Base-by-base conservation (phyloP, 2,113 vertebrate species). In the Campylorhamphus procurvoides region DNA sequence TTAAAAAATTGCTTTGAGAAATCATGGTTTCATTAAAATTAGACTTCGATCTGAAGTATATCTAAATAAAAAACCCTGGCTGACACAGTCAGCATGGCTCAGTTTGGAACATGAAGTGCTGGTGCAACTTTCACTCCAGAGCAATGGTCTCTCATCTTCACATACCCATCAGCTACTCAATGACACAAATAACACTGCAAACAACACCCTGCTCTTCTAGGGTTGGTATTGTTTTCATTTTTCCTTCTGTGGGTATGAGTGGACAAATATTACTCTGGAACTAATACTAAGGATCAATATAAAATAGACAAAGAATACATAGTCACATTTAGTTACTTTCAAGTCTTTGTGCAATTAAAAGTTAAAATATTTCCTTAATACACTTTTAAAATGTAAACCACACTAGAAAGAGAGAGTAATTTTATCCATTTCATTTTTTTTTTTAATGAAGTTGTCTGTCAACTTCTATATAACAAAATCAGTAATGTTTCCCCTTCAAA, bases 71-170 rank as follows among this genome's bases (percentile, higher is more conserved):
- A 94, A 92, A 68, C 22, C 77, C 7, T 53, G 75, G 74, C 95
- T 94, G 95, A 87, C 93, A 96, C 69, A 84, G 92, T 97, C 90
- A 95, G 92, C 90, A 77, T 82, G 89, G 92, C 94, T 96, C 86
- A 95, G 84, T 81, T 72, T 83, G 82, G 91, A 89, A 83, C 14
- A 67, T 2, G 56, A 94, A 94, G 86, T 78, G 59, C 83, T 87
- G 82, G 91, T 91, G 85, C 74, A 35, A 37, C 7, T 79, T 25
- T 47, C n/a, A 10, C 19, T 71, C 83, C 71, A 95, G 80, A 95
- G 91, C 92, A 97, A 89, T 35, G 83, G 56, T 27, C 29, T 86
- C 63, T 84, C 10, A 76, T 29, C 46, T 73, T 93, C 83, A 59
- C 50, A n/a, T 28, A 84, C 39, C 68, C 83, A 42, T 7, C 29